phyloP scores from a whole-genome alignment of 2,797 vertebrate genomes.

The Micromesistius poutassou region DNA sequence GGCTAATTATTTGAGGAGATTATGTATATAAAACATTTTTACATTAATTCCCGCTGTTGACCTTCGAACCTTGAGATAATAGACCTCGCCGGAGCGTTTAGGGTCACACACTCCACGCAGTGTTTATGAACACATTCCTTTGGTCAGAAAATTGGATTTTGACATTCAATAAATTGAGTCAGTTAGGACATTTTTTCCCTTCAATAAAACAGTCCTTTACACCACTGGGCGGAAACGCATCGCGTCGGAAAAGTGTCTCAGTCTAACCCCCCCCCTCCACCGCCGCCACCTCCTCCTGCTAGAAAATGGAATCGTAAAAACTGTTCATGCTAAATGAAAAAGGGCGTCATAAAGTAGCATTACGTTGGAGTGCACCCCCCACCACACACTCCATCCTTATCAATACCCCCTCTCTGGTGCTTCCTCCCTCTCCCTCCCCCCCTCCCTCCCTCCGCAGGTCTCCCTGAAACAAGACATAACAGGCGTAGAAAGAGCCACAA shows the following conservation, averaged over 20 bases:
- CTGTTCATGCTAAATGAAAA: slow-evolving; percentile 75
- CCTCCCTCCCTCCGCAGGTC: slow-evolving; percentile 43
- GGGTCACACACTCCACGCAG: slow-evolving; percentile 10
- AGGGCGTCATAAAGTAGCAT: slow-evolving; percentile 74
- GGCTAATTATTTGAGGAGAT: background rate
- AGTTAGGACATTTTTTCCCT: background rate
- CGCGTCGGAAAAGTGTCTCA: background rate
- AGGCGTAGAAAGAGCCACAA: slow-evolving; percentile 72
- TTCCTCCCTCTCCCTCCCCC: slow-evolving; percentile 40
- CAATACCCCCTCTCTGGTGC: slow-evolving; percentile 60
- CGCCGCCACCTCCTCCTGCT: slow-evolving; percentile 49
- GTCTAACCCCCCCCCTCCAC: slow-evolving; percentile 35
- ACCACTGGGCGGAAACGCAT: background rate
- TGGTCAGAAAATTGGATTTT: slow-evolving; percentile 31
- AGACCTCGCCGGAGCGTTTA: background rate
- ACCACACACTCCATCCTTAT: slow-evolving; percentile 71
- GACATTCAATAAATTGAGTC: slow-evolving; percentile 2
- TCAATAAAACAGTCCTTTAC: slow-evolving; percentile 7
- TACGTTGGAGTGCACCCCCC: slow-evolving; percentile 67
- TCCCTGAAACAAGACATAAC: slow-evolving; percentile 73
- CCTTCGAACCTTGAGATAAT: slow-evolving; percentile 3
- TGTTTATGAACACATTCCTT: slow-evolving; percentile 24
- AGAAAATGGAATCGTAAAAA: slow-evolving; percentile 78
- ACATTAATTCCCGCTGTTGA: background rate
- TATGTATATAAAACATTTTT: background rate